Base-by-base conservation (phyloP, 2,797 vertebrate species). In the Squalus acanthias region DNA sequence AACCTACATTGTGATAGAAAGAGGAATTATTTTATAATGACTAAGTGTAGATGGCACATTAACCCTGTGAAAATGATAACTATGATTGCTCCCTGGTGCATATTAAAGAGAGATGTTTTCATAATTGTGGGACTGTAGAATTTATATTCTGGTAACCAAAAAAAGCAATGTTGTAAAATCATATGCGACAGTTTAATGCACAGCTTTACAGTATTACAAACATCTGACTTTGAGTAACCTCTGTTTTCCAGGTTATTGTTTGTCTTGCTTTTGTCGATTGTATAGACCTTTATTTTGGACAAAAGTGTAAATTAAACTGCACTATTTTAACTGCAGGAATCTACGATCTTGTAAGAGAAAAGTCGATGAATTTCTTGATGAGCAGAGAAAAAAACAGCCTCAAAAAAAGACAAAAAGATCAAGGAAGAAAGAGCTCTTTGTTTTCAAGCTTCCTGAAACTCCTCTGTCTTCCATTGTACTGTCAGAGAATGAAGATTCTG, bases 351-450 rank as follows among this genome's bases (percentile, higher is more conserved):
- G 70, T 60, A 95, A 74, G 70, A 57, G 94, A 95, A 95, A 95
- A 95, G 94, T 95, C 2, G 53, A 95, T 13, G 39, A 74, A 57
- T 95, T 74, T 57, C 94, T 95, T 33, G n/a, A 26, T 33, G 15
- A 60, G 5, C 26, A 29, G 76, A 33, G 70, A 33, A 95, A 95
- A 46, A 95, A n/a, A 22, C 29, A 9, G 8, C 22, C 26, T 72
- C 46, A 74, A 57, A 53, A 20, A 46, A 74, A 17, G 39, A 46
- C 15, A 15, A 70, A 15, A 72, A 57, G 50, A 57, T 69, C 63
- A 65, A 95, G 53, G 46, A 76, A 95, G 50, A 95, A 95, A 95
- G 12, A 95, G 70, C 94, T 95, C 1, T 95, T 95, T 74, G 46
- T 95, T 53, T 95, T 74, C 70, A 60, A 57, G 70, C 94, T 95